Evolutionary conservation across 2,888 invertebrate genomes (phyloP).

Genomic region (Pandemis corylana): DNA sequence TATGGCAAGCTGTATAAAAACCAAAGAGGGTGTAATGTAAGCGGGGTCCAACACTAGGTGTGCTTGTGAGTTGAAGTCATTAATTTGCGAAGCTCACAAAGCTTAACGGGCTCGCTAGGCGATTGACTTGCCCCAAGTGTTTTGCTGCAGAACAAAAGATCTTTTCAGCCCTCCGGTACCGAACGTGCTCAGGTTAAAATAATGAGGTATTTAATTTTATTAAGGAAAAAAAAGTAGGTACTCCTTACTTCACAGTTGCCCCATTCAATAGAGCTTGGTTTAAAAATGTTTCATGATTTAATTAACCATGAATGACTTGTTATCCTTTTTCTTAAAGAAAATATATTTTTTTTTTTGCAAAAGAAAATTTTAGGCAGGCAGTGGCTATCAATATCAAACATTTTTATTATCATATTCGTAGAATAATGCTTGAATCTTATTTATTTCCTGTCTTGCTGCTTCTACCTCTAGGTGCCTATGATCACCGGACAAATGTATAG

Average conservation of each 20-base stretch:
- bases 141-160: conserved; percentile 77
- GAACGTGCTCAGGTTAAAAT: conserved; percentile 75
- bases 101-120: conserved; percentile 62
- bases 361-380: no score
- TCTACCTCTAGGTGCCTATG: no score
- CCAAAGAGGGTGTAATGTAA: conserved; percentile 64
- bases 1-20: conserved; percentile 41
- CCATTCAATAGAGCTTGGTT: conserved; percentile 43
- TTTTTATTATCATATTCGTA: no score
- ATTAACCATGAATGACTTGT: conserved; percentile 21
- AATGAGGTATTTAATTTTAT: conserved; percentile 77
- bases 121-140: conserved; percentile 81
- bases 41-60: conserved; percentile 56
- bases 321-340: conserved; percentile 6
- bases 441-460: no score
- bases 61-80: conserved; percentile 62
- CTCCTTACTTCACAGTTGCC: conserved; percentile 48
- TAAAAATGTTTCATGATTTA: conserved; percentile 36
- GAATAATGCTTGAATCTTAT: no score
- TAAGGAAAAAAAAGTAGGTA: conserved; percentile 58
- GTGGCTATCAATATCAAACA: no score
- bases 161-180: conserved; percentile 67
- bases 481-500: no score
- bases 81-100: conserved; percentile 77
- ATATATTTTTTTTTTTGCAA: background rate